These are phyloP conservation scores for Brachycybe producta DNA, from an alignment of 2,888 invertebrate genomes.

Conservation along the genomic window DNA sequence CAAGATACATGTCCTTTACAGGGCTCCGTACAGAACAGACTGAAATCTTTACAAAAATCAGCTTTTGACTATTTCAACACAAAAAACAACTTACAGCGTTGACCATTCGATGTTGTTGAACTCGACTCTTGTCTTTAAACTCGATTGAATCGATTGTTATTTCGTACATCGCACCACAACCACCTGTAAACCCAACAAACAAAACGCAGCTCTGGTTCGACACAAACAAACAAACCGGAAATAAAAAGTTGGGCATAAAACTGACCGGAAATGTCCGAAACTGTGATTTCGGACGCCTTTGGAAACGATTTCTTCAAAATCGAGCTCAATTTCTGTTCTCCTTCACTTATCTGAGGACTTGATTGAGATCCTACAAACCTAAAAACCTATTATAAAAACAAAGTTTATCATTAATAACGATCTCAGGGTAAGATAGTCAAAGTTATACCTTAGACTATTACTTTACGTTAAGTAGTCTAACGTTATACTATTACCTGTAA, in stretches of 20 bases:
- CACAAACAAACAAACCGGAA: background rate
- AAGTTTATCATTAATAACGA: too few species aligned
- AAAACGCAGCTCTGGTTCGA: background rate
- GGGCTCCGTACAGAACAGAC: too few species aligned
- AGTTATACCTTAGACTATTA: too few species aligned
- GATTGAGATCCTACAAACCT: constrained; percentile 8
- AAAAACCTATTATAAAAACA: too few species aligned
- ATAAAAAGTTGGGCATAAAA: too few species aligned
- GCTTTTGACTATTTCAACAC: too few species aligned
- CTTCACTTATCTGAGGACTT: background rate
- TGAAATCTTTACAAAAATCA: too few species aligned
- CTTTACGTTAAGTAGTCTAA: too few species aligned
- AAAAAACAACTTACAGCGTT: constrained; percentile 19
- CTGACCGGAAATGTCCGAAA: constrained; percentile 12
- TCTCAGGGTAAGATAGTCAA: too few species aligned
- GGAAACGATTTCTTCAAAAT: constrained; percentile 9
- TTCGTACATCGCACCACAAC: constrained; percentile 21
- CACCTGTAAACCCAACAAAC: constrained; percentile 14
- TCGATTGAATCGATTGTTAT: constrained; percentile 16
- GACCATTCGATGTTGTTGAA: constrained; percentile 19
- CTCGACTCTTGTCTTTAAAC: constrained; percentile 14
- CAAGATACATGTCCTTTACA: too few species aligned
- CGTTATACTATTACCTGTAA: too few species aligned
- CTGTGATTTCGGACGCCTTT: background rate
- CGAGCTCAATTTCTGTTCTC: constrained; percentile 2